A percentile compares a stretch with the other conserved stretches of the same genome.
phyloP scores from a whole-genome alignment of 1,140 invertebrate species.

The Eriosoma lanigerum region DNA sequence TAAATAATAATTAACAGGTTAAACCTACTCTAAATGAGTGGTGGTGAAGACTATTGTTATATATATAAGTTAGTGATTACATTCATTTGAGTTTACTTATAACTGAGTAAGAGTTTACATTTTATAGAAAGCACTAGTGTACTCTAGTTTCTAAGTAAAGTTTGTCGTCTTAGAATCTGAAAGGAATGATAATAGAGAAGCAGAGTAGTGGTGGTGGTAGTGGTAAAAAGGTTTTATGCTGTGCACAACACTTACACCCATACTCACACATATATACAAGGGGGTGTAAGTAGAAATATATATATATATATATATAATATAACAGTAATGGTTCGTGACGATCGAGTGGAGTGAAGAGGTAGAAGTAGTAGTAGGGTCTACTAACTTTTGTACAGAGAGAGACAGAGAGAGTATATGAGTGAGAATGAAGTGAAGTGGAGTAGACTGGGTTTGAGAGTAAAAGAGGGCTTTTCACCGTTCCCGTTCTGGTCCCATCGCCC shows the following conservation, averaged over 20 bases:
- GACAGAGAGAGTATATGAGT: neutral
- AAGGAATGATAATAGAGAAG: neutral
- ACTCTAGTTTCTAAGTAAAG: neutral
- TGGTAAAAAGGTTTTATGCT: conserved; percentile 36
- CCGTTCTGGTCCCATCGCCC: conserved; percentile 17
- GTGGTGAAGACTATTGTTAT: too few species aligned
- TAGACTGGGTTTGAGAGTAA: neutral
- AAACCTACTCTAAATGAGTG: too few species aligned
- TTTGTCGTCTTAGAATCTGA: neutral
- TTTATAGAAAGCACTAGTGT: conserved; percentile 6
- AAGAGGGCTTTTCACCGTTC: conserved; percentile 42
- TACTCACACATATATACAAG: neutral
- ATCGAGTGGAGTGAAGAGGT: neutral
- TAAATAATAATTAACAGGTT: neutral
- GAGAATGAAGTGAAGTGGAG: neutral
- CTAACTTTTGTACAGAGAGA: conserved; percentile 14
- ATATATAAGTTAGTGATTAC: neutral
- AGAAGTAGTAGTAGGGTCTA: conserved; percentile 6
- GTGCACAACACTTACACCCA: conserved; percentile 20
- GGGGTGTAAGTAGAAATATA: conserved; percentile 2
- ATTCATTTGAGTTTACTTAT: neutral
- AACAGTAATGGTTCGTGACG: conserved; percentile 28
- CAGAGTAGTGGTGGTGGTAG: neutral
- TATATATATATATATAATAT: neutral
- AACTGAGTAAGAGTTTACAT: neutral